phyloP scores from a whole-genome alignment of 2,797 vertebrate species.

The Crypturellus tataupa region DNA sequence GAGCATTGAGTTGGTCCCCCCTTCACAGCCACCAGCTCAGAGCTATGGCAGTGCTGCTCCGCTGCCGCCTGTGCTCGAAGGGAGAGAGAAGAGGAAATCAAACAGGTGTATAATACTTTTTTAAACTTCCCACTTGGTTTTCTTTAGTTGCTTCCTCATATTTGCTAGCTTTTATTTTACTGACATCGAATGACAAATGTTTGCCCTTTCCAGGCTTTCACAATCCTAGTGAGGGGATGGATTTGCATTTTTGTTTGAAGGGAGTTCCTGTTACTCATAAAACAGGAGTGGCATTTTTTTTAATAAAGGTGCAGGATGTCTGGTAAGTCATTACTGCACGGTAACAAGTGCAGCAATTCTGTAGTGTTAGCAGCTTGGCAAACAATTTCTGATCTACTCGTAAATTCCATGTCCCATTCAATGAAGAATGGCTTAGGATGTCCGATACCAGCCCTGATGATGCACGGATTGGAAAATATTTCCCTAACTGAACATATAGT shows the following conservation, averaged over 20 bases:
- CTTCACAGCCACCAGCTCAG: not conserved
- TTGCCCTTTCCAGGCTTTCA: not conserved
- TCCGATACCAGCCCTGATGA: not conserved
- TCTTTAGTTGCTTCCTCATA: not conserved
- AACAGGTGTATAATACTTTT: not conserved
- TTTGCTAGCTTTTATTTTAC: conserved; percentile 16
- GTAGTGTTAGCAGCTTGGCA: not conserved
- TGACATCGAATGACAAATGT: not conserved
- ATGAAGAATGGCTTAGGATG: not conserved
- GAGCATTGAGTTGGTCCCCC: not conserved
- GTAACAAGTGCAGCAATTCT: conserved; percentile 7
- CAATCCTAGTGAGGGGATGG: not conserved
- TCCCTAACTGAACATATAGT: not conserved
- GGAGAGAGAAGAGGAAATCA: not conserved
- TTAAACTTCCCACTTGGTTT: not conserved
- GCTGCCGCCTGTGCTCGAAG: not conserved
- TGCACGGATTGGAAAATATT: not conserved
- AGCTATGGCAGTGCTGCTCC: not conserved
- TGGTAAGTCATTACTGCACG: conserved; percentile 13
- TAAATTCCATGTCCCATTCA: not conserved
- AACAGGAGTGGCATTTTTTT: not conserved
- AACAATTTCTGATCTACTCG: not conserved
- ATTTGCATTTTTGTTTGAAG: conserved; percentile 17
- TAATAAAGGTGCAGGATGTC: not conserved
- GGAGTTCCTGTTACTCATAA: conserved; percentile 5